Conservation (phyloP, 2,888 invertebrate genomes). For the Plagodis pulveraria region DNA sequence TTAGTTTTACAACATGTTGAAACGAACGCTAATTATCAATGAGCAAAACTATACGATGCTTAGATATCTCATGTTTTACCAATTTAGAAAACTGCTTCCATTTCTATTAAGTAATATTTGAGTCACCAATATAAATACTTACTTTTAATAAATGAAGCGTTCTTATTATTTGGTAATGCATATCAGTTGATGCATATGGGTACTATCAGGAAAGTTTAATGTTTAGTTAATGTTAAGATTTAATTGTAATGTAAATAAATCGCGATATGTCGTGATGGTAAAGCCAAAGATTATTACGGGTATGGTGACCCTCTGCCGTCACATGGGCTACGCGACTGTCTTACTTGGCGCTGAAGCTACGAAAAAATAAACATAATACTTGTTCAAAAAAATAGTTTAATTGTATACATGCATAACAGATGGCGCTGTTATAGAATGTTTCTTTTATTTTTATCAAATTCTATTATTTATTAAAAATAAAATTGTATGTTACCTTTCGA, state of each 20-base stretch:
- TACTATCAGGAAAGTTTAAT: conserved; percentile 57
- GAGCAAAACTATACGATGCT: conserved; percentile 35
- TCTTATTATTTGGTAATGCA: conserved; percentile 56
- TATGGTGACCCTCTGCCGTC: conserved; percentile 85
- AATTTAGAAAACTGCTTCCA: conserved; percentile 30
- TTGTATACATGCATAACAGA: conserved; percentile 14
- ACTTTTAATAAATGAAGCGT: conserved; percentile 30
- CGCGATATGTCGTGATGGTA: conserved; percentile 84
- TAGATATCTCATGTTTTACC: conserved; percentile 28
- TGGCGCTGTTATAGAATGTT: conserved; percentile 8
- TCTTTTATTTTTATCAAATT: not conserved
- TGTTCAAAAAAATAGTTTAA: not conserved
- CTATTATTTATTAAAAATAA: not conserved
- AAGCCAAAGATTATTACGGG: conserved; percentile 85
- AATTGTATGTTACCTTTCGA: conserved; percentile 3
- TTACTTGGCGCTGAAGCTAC: conserved; percentile 46
- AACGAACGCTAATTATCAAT: conserved; percentile 28
- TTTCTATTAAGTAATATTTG: not conserved
- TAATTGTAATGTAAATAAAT: conserved; percentile 69
- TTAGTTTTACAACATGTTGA: conserved; percentile 29
- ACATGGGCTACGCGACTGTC: conserved; percentile 66
- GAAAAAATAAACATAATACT: conserved; percentile 12
- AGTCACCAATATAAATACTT: not conserved
- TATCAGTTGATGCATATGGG: conserved; percentile 51
- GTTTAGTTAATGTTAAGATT: conserved; percentile 57